A percentile compares a stretch with the other conserved stretches of the same genome.
These are phyloP conservation scores for Eunapius fragilis DNA, from an alignment of 37 sponge, comb jelly and placozoan genomes.

Conservation along the genomic window DNA sequence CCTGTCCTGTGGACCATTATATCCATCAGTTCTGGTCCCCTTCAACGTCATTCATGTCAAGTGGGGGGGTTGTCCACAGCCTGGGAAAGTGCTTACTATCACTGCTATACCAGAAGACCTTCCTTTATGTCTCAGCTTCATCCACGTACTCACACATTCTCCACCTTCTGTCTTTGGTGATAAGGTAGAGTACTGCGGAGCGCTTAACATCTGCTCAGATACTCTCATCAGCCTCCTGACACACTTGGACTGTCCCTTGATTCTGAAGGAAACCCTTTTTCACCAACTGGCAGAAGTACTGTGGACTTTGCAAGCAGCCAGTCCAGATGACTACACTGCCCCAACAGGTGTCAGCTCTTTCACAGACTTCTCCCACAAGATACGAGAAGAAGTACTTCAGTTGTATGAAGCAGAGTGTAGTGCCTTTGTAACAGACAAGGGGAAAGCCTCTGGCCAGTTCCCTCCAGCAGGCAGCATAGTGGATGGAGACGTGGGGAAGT, in stretches of 20 bases:
- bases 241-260: conserved; percentile 22
- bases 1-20: conserved; percentile 69
- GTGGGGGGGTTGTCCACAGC: conserved; percentile 44
- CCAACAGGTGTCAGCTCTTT: not conserved
- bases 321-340: not conserved
- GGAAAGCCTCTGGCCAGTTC: conserved; percentile 1
- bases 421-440: conserved; percentile 21
- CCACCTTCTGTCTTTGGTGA: not conserved
- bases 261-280: conserved; percentile 63
- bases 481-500: conserved; percentile 60
- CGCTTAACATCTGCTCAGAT: conserved; percentile 35
- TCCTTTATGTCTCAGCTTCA: conserved; percentile 75
- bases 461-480: conserved; percentile 58
- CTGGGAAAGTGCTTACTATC: conserved; percentile 41
- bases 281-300: conserved; percentile 58
- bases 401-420: conserved; percentile 59
- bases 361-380: conserved; percentile 36
- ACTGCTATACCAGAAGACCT: conserved; percentile 70
- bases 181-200: not conserved
- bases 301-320: conserved; percentile 45
- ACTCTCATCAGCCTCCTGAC: conserved; percentile 36
- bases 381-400: conserved; percentile 57
- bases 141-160: conserved; percentile 21
- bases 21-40: conserved; percentile 84
- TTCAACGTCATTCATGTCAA: conserved; percentile 76